These are phyloP conservation scores for Cyclina sinensis DNA, from an alignment of 1,140 invertebrate genomes.

Conservation along the genomic window DNA sequence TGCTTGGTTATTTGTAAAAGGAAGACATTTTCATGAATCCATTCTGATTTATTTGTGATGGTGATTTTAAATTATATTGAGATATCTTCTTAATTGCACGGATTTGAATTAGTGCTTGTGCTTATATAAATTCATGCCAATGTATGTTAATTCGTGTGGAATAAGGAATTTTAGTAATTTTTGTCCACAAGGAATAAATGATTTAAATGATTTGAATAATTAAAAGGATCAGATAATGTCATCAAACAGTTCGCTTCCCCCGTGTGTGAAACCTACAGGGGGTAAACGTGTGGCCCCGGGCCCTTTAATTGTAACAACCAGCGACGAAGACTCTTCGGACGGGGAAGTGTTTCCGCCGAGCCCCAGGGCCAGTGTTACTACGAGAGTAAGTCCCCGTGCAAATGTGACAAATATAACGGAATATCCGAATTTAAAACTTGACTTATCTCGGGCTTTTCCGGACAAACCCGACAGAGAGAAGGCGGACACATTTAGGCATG, in stretches of 20 bases:
- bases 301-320: slow-evolving; percentile 78
- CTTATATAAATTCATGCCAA: no score
- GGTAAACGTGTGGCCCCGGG: slow-evolving; percentile 83
- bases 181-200: background rate
- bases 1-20: slow-evolving; percentile 8
- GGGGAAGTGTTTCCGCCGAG: slow-evolving; percentile 67
- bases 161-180: background rate
- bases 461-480: slow-evolving; percentile 88
- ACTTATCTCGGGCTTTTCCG: slow-evolving; percentile 95
- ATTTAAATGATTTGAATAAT: background rate
- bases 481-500: slow-evolving; percentile 35
- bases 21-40: slow-evolving; percentile 1
- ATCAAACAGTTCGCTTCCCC: slow-evolving; percentile 38
- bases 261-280: slow-evolving; percentile 67
- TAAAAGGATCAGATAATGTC: background rate
- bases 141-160: no score
- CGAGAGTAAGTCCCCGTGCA: slow-evolving; percentile 54
- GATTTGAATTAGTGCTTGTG: no score
- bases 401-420: slow-evolving; percentile 40
- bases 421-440: slow-evolving; percentile 79
- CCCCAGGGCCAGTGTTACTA: slow-evolving; percentile 57
- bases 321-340: slow-evolving; percentile 78
- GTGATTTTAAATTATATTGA: no score
- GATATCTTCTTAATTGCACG: no score
- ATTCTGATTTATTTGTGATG: background rate